Evolutionary conservation across 2,888 invertebrate species (phyloP), one percentile per base, ranked within the genome.

Genomic region (Oscheius sp.): DNA sequence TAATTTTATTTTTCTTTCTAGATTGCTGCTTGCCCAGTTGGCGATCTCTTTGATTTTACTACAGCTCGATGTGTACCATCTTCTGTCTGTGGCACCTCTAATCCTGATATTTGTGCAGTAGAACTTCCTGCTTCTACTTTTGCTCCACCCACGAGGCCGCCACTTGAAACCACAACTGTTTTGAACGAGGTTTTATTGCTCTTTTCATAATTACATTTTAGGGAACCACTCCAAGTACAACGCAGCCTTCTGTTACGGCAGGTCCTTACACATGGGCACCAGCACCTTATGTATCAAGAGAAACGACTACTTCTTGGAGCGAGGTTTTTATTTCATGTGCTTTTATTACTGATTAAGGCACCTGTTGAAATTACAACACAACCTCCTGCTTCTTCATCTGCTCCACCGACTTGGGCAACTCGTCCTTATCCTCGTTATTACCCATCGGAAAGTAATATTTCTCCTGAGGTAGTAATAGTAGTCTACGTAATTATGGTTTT

Each of bases 1-100:
- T n/a, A 14, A 41, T 9, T 44, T 9, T 24, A 9, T 20, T 26
- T 26, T 4, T 44, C 28, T 17, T 57, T 63, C 49, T 32, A 72
- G 72, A 32, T 44, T 6, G 76, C 76, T 9, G 76, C 74, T 20
- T 76, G 76, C 44, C 73, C 76, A 30, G 67, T 74, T 17, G 76
- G 76, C 32, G 76, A 71, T 44, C 67, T 72, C 1, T 75, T 71
- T 36, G 74, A 75, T 36, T 38, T 41, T n/a, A 47, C 59, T n/a
- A 28, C 33, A 12, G 68, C 63, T 56, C 56, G 47, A 26, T 75
- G 74, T 33, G 69, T 71, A 9, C 59, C 59, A 2, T 20, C 59
- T 20, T 20, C 28, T 8, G 26, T 44, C n/a, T 59, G 59, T 44
- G 59, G 59, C 41, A 30, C 30, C 12, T 12, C 26, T 17, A 28